Percentiles rank a stretch among this genome's conserved stretches.
Conservation (phyloP, 2,797 vertebrate genomes). For the Catamblyrhynchus diadema region DNA sequence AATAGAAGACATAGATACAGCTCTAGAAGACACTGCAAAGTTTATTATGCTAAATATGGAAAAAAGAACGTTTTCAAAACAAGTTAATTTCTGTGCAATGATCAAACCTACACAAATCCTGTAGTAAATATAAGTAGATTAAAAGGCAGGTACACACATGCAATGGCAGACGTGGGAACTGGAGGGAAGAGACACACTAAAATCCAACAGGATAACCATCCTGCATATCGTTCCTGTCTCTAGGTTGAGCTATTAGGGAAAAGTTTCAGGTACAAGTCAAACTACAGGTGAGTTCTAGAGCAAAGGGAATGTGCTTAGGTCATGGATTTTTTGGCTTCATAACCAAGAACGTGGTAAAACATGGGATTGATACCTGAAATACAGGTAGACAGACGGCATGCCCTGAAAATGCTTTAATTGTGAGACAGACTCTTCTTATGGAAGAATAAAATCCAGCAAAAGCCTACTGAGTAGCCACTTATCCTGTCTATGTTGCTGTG, state of each 20-base stretch:
- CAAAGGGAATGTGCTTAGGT: neutral
- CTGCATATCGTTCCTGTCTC: neutral
- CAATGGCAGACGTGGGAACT: accelerated
- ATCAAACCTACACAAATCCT: neutral
- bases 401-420: neutral
- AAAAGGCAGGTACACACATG: neutral
- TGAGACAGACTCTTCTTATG: neutral
- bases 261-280: neutral
- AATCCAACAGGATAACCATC: neutral
- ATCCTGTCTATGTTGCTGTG: neutral
- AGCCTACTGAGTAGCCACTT: neutral
- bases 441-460: neutral
- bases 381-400: neutral
- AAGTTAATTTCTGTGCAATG: neutral
- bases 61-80: neutral
- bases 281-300: neutral
- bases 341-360: neutral
- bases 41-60: neutral
- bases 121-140: neutral
- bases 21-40: neutral
- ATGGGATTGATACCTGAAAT: neutral
- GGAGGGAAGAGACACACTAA: neutral
- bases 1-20: neutral
- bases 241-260: neutral
- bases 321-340: neutral